A percentile compares a stretch with the other conserved stretches of the same genome.
phyloP scores from a whole-genome alignment of 2,888 invertebrate species.

The Lutraria lutraria region DNA sequence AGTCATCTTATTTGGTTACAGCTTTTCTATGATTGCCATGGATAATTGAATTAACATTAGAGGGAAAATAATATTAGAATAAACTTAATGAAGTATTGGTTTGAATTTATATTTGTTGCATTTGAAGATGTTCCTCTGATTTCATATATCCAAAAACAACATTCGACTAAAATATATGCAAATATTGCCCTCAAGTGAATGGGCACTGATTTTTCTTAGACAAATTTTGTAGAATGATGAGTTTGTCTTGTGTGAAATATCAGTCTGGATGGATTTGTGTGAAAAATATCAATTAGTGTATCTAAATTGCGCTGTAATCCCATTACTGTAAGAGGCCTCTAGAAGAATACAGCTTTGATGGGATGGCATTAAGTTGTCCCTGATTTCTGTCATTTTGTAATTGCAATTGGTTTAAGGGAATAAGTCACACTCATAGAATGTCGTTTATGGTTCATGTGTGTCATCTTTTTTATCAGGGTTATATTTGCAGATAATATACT shows the following conservation, averaged over 20 bases:
- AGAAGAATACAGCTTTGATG: neutral
- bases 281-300: conserved; percentile 18
- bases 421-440: neutral
- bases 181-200: neutral
- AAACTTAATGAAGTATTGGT: neutral
- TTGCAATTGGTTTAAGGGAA: neutral
- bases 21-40: neutral
- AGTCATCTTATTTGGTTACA: neutral
- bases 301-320: neutral
- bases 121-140: neutral
- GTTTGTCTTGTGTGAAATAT: neutral
- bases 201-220: neutral
- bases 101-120: neutral
- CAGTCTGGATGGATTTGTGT: neutral
- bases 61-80: neutral
- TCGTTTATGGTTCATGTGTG: neutral
- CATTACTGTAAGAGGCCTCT: neutral
- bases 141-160: neutral
- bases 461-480: too few relatives aligned
- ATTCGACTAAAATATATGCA: neutral
- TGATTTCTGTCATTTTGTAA: conserved; percentile 3
- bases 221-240: neutral
- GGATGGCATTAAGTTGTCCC: neutral
- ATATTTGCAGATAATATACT: too few relatives aligned
- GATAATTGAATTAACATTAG: neutral